Evolutionary conservation across 2,113 vertebrate species (phyloP).

Genomic region (Corythaeola cristata): DNA sequence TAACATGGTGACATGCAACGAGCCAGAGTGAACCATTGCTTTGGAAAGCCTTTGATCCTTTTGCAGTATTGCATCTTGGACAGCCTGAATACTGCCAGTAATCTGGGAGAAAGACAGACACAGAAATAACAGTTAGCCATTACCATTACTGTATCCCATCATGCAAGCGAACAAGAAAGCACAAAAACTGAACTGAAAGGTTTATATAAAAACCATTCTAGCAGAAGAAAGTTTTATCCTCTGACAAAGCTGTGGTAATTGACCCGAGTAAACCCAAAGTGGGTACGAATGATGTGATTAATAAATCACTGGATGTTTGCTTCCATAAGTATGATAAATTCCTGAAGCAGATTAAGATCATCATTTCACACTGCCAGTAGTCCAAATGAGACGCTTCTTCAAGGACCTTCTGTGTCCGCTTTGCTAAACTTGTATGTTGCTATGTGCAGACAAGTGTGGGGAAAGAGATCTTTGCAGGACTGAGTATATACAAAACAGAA

Average conservation of each 20-base stretch:
- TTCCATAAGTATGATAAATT: not conserved
- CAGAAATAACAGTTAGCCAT: conserved; percentile 3
- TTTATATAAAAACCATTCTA: not conserved
- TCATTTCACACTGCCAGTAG: not conserved
- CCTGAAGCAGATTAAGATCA: not conserved
- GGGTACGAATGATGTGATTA: not conserved
- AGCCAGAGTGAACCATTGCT: conserved; percentile 83
- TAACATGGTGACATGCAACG: conserved; percentile 90
- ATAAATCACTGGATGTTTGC: not conserved
- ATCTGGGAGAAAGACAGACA: conserved; percentile 77
- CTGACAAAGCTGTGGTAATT: not conserved
- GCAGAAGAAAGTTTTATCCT: not conserved
- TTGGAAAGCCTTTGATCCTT: conserved; percentile 83
- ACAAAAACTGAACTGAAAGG: not conserved
- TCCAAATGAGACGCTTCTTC: not conserved
- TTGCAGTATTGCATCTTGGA: conserved; percentile 84
- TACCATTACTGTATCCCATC: conserved; percentile 3
- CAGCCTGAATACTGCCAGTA: conserved; percentile 71
- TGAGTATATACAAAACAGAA: not conserved
- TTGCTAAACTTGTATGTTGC: not conserved
- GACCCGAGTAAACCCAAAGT: not conserved
- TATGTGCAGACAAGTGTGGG: not conserved
- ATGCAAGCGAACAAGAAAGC: not conserved
- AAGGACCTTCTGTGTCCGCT: not conserved
- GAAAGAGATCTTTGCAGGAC: not conserved